phyloP scores from a whole-genome alignment of 37 sponge, comb jelly and placozoan genomes.

The Spongilla lacustris region DNA sequence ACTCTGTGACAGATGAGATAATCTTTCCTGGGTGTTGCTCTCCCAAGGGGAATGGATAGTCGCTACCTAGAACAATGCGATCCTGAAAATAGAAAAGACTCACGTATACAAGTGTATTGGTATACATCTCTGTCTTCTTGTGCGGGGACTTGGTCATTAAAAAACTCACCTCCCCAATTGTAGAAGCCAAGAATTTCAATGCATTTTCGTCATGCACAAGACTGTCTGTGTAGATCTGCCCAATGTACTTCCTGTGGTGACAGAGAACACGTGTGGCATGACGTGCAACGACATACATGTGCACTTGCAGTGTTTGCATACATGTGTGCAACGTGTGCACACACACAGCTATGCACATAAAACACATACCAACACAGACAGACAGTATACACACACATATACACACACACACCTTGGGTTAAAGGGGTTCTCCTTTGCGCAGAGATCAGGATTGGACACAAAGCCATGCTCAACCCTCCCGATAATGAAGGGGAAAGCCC shows the following conservation, averaged over 20 bases:
- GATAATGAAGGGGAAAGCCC: slow-evolving; percentile 87
- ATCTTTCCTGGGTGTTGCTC: slow-evolving; percentile 93
- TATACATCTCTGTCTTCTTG: no score
- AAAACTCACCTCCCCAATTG: slow-evolving; percentile 65
- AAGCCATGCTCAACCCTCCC: slow-evolving; percentile 90
- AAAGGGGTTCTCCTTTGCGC: slow-evolving; percentile 84
- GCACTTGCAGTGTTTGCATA: no score
- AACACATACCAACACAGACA: background rate
- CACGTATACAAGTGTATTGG: no score
- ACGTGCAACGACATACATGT: no score
- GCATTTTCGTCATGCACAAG: slow-evolving; percentile 85
- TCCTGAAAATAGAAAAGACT: slow-evolving; percentile 17
- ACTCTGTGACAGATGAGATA: slow-evolving; percentile 71
- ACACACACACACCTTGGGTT: slow-evolving; percentile 67
- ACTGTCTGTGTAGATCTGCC: slow-evolving; percentile 86
- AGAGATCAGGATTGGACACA: slow-evolving; percentile 88
- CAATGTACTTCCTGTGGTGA: slow-evolving; percentile 77
- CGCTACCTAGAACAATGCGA: slow-evolving; percentile 80
- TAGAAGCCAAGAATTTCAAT: slow-evolving; percentile 67
- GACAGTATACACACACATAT: background rate
- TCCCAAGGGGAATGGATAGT: slow-evolving; percentile 94
- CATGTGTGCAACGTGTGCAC: no score
- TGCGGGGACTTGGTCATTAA: no score
- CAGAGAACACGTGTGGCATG: no score
- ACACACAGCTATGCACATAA: no score